Percentiles rank a stretch among this genome's conserved stretches.
Evolutionary conservation across 2,113 vertebrate species (phyloP).

Genomic region (Hypomesus transpacificus): DNA sequence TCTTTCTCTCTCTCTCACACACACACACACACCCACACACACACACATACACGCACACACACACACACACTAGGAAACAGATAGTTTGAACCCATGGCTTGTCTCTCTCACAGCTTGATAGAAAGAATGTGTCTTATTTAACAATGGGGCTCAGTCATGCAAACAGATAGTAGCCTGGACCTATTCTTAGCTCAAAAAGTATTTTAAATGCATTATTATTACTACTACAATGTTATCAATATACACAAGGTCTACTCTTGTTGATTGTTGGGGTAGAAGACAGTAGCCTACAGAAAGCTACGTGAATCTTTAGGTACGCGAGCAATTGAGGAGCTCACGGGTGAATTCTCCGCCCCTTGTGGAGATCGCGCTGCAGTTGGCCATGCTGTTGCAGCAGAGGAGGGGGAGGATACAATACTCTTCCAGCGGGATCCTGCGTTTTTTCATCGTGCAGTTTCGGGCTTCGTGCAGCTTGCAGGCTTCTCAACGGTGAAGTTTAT

Average conservation of each 20-base stretch:
- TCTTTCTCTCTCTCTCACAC: too few relatives aligned
- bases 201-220: too few relatives aligned
- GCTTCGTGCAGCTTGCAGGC: slow-evolving; percentile 3
- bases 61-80: slow-evolving; percentile 24
- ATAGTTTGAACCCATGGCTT: slow-evolving; percentile 67
- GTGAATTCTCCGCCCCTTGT: slow-evolving; percentile 16
- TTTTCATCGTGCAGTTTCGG: slow-evolving; percentile 15
- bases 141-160: too few relatives aligned
- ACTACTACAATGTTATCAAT: too few relatives aligned
- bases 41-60: neutral
- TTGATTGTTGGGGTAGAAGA: too few relatives aligned
- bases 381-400: slow-evolving; percentile 6
- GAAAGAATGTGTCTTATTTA: too few relatives aligned
- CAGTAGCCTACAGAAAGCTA: too few relatives aligned
- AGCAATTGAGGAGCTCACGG: neutral
- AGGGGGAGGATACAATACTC: slow-evolving; percentile 3
- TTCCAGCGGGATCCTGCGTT: slow-evolving; percentile 23
- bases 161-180: too few relatives aligned
- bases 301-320: neutral
- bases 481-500: slow-evolving; percentile 2
- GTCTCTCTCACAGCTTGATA: slow-evolving; percentile 26
- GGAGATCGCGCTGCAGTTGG: slow-evolving; percentile 18
- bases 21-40: neutral
- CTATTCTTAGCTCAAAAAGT: too few relatives aligned
- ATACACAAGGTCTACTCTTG: too few relatives aligned